Conservation (phyloP, 2,888 invertebrate genomes). For the Tenthredo livida region DNA sequence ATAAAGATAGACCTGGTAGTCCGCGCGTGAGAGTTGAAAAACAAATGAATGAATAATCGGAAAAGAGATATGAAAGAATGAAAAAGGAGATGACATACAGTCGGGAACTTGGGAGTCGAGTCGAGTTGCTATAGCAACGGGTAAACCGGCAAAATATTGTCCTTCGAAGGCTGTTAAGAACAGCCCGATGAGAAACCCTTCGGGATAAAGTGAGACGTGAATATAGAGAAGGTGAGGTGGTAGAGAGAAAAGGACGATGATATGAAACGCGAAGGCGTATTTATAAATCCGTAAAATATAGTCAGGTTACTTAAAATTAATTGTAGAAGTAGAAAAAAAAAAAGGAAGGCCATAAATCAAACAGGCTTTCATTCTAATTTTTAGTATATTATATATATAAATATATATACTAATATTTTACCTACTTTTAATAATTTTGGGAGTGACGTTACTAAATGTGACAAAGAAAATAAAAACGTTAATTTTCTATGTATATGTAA, state of each 20-base stretch:
- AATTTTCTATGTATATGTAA: background rate
- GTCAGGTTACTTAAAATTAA: conserved; percentile 28
- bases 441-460: background rate
- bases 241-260: conserved; percentile 22
- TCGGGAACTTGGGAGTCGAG: conserved; percentile 62
- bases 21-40: background rate
- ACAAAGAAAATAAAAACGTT: background rate
- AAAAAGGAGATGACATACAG: conserved; percentile 53
- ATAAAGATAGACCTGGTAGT: background rate
- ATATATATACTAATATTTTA: background rate
- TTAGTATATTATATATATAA: background rate
- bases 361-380: background rate
- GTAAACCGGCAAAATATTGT: conserved; percentile 73
- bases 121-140: conserved; percentile 72
- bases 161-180: conserved; percentile 55
- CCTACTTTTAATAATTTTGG: background rate
- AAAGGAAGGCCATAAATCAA: background rate
- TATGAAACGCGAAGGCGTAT: conserved; percentile 41
- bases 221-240: conserved; percentile 18
- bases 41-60: conserved; percentile 45
- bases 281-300: conserved; percentile 45
- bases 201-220: conserved; percentile 56
- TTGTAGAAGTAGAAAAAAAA: background rate
- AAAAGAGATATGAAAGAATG: conserved; percentile 50
- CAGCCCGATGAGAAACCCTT: conserved; percentile 31